These are phyloP conservation scores for Sebastes jordani DNA, from an alignment of 2,797 vertebrate genomes.

Conservation along the genomic window DNA sequence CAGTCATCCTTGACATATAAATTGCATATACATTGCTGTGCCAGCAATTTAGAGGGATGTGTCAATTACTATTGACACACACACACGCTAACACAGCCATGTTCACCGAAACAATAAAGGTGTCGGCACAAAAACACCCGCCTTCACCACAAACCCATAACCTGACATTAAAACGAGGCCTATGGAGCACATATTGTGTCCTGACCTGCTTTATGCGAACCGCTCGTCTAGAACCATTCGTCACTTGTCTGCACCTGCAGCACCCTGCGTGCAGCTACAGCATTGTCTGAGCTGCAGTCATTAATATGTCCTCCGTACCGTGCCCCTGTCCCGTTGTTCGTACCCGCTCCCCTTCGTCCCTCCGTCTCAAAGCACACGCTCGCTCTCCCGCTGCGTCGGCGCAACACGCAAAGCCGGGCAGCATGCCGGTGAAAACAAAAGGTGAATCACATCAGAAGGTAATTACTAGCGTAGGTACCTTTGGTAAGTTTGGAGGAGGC, in stretches of 20 bases:
- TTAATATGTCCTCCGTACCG: not conserved
- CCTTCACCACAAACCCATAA: not conserved
- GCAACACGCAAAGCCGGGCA: not conserved
- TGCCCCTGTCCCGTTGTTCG: not conserved
- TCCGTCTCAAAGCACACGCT: not conserved
- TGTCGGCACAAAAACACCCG: not conserved
- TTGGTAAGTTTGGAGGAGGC: not conserved
- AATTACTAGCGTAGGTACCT: slow-evolving; percentile 38
- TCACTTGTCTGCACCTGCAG: not conserved
- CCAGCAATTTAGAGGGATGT: too few species aligned
- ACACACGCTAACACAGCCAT: not conserved
- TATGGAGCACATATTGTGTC: not conserved
- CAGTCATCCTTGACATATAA: not conserved
- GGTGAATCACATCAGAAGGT: slow-evolving; percentile 59
- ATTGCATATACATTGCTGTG: not conserved
- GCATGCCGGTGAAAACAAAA: slow-evolving; percentile 21
- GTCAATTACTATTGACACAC: not conserved
- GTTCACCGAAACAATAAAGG: not conserved
- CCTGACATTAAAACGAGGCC: not conserved
- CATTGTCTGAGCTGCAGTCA: not conserved
- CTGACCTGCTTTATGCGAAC: not conserved
- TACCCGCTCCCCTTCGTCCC: not conserved
- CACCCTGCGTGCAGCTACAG: not conserved
- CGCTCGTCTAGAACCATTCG: not conserved
- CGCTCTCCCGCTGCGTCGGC: not conserved